Evolutionary conservation across 2,113 vertebrate species (phyloP), one percentile per base, ranked within the genome.

Genomic region (Tupaia tana): DNA sequence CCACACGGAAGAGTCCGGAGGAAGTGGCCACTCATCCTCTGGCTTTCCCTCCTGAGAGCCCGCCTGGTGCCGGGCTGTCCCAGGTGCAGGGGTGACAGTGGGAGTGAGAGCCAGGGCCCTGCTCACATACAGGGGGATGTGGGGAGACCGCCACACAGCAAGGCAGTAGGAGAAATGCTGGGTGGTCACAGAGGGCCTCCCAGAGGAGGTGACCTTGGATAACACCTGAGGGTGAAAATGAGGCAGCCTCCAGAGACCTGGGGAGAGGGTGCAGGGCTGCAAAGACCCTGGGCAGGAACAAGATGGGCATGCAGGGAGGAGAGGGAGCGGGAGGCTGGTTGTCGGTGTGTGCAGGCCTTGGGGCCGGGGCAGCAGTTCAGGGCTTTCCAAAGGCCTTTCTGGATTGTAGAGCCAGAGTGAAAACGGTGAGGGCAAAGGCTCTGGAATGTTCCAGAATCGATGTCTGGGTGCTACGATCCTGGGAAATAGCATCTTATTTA

Each of bases 261-360:
- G 70, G n/a, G 59, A 75, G 63, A 43, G 34, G 71, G 3, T 29
- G 7, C 0, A 7, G 63, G 5, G 20, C 25, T 15, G 29, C 78
- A 77, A 61, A 73, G 85, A 31, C 54, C 73, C 92, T 18, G 16
- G 0, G 14, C 59, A 34, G 92, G 82, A 58, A 24, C 22, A 7
- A 3, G 54, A 43, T 43, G 14, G 13, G 10, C 1, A 24, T 19
- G 4, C 1, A 5, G 15, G 0, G 6, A 6, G 58, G 63, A 18
- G 31, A 27, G 9, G 16, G 31, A 20, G n/a, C 6, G 2, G 77
- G 64, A 0, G 22, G 27, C 54, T 3, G 1, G 25, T 43, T 0
- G 9, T 15, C 0, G 0, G 29, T 27, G 13, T 20, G 10, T 11
- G 4, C 22, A 6, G 9, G 12, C n/a, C 90, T 18, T 0, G 9